Evolutionary conservation across 92 coral and sea anemone genomes (phyloP).

Genomic region (Diadumene lineata): DNA sequence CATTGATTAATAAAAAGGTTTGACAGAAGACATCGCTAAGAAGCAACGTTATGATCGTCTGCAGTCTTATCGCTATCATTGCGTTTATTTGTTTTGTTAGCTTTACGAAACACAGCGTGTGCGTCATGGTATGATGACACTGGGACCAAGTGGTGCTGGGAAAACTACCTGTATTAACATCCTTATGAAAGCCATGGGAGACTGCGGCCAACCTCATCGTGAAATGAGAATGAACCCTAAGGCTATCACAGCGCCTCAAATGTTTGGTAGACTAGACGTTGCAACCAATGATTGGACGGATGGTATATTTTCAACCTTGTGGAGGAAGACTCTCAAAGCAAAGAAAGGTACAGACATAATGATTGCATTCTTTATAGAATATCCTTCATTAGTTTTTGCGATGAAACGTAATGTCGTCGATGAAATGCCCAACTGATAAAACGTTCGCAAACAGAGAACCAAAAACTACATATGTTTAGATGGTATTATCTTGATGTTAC

Average conservation of each 20-base stretch:
- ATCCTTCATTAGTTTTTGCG: too few species aligned
- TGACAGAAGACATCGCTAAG: too few species aligned
- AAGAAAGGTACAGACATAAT: conserved; percentile 82
- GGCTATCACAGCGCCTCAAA: conserved; percentile 95
- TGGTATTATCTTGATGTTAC: too few species aligned
- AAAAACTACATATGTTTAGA: too few species aligned
- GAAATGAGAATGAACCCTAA: conserved; percentile 94
- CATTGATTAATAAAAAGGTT: too few species aligned
- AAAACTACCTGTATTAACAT: conserved; percentile 77
- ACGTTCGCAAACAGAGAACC: too few species aligned
- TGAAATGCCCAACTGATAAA: too few species aligned
- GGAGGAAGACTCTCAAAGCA: conserved; percentile 90
- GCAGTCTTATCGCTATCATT: too few species aligned
- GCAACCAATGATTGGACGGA: conserved; percentile 94
- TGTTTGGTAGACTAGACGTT: conserved; percentile 89
- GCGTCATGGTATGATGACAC: conserved; percentile 93
- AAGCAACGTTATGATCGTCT: too few species aligned
- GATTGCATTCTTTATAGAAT: too few species aligned
- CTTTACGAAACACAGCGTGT: conserved; percentile 88
- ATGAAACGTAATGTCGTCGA: too few species aligned
- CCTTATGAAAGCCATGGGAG: conserved; percentile 93
- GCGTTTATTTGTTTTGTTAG: conserved; percentile 30
- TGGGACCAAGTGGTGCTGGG: conserved; percentile 93
- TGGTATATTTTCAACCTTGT: conserved; percentile 83
- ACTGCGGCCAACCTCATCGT: conserved; percentile 92